Evolutionary conservation across 2,888 invertebrate species (phyloP).

Genomic region (Melieria crassipennis): DNA sequence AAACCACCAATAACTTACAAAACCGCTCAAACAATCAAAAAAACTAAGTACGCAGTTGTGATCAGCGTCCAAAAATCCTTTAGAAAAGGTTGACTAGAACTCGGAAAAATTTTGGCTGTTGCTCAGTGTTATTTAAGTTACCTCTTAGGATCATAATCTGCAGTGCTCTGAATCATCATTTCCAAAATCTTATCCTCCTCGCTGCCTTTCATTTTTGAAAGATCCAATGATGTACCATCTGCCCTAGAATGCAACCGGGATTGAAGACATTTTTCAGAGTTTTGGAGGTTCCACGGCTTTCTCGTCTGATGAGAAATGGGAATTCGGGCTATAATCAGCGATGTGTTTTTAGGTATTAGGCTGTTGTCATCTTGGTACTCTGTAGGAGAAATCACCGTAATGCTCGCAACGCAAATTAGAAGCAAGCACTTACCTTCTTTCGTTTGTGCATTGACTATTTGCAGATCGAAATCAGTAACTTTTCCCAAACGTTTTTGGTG

Average conservation of each 20-base stretch:
- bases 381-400: conserved; percentile 61
- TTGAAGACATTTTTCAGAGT: conserved; percentile 62
- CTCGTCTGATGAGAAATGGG: conserved; percentile 84
- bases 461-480: conserved; percentile 93
- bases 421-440: conserved; percentile 80
- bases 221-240: conserved; percentile 77
- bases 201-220: conserved; percentile 89
- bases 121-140: conserved; percentile 73
- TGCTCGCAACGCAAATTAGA: neutral
- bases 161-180: conserved; percentile 97
- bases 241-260: conserved; percentile 67
- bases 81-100: too few species aligned
- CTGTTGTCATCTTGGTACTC: conserved; percentile 92
- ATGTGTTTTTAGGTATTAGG: conserved; percentile 97
- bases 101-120: too few species aligned
- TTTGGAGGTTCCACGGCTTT: conserved; percentile 75
- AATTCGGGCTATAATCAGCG: conserved; percentile 92
- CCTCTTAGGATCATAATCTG: conserved; percentile 97
- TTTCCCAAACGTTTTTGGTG: conserved; percentile 95
- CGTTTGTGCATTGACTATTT: conserved; percentile 96
- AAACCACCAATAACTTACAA: too few species aligned
- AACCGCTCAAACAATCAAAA: too few species aligned
- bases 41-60: too few species aligned
- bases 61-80: too few species aligned
- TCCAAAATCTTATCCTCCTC: conserved; percentile 98